A percentile compares a stretch with the other conserved stretches of the same genome.
Evolutionary conservation across 2,797 vertebrate species (phyloP).

Genomic region (Gallinago solitaria): DNA sequence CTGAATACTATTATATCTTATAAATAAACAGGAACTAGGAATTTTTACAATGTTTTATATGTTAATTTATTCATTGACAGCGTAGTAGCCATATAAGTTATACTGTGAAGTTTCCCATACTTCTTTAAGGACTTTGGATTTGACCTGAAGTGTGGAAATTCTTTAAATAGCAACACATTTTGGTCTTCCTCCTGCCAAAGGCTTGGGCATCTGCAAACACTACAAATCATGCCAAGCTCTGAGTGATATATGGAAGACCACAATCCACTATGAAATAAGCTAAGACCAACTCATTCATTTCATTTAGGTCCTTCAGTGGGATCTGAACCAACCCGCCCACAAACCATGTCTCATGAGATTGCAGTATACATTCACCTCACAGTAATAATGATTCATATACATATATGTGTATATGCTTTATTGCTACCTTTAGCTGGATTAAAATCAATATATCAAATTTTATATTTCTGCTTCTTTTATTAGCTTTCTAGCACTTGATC

Average conservation of each 20-base stretch:
- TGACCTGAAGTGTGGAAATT: conserved; percentile 20
- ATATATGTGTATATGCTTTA: conserved; percentile 74
- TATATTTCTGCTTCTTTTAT: conserved; percentile 77
- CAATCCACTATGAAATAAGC: conserved; percentile 46
- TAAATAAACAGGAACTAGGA: conserved; percentile 23
- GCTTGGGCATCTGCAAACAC: conserved; percentile 31
- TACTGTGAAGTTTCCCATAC: not conserved
- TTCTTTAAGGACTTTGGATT: conserved; percentile 30
- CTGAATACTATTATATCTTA: not conserved
- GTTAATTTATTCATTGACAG: conserved; percentile 43
- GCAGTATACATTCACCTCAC: conserved; percentile 56
- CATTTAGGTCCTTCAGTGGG: conserved; percentile 48
- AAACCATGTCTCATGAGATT: conserved; percentile 64
- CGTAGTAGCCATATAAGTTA: not conserved
- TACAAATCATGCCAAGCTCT: conserved; percentile 56
- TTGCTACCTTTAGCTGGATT: conserved; percentile 73
- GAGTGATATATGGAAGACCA: conserved; percentile 49
- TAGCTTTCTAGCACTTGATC: conserved; percentile 77
- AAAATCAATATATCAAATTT: conserved; percentile 76
- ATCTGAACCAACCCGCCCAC: conserved; percentile 62
- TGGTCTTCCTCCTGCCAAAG: conserved; percentile 35
- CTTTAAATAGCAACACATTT: conserved; percentile 46
- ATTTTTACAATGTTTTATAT: conserved; percentile 46
- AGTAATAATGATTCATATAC: conserved; percentile 72
- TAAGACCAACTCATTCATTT: conserved; percentile 55